Evolutionary conservation across 2,797 vertebrate genomes (phyloP).

Genomic region (Gobio occitaniae): DNA sequence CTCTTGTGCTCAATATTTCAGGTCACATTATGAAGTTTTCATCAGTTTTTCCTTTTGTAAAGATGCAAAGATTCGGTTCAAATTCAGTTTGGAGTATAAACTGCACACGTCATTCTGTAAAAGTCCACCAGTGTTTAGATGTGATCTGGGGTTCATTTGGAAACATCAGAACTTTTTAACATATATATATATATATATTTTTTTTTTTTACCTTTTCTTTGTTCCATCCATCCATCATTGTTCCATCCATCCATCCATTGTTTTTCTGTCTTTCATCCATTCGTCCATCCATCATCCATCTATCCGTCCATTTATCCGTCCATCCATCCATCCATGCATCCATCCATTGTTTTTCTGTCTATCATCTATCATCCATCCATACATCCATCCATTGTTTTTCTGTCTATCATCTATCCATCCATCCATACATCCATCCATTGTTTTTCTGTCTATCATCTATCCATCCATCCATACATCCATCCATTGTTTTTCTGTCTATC

Average conservation of each 20-base stretch:
- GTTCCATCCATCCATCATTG: too few relatives aligned
- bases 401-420: too few relatives aligned
- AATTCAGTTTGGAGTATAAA: neutral
- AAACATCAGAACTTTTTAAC: neutral
- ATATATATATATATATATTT: neutral
- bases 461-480: too few relatives aligned
- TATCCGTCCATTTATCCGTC: rapidly evolving
- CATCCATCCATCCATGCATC: too few relatives aligned
- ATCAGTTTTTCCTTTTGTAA: neutral
- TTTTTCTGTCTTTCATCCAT: too few relatives aligned
- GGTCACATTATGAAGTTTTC: neutral
- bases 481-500: too few relatives aligned
- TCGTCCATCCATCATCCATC: too few relatives aligned
- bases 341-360: too few relatives aligned
- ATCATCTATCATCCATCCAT: rapidly evolving
- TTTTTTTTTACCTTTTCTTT: neutral
- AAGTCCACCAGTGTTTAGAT: neutral
- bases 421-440: too few relatives aligned
- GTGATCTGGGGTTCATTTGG: neutral
- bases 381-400: too few relatives aligned
- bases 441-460: too few relatives aligned
- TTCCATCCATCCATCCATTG: too few relatives aligned
- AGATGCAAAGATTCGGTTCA: neutral
- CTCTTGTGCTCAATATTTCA: neutral
- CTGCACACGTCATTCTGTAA: neutral